Evolutionary conservation across 2,797 vertebrate genomes (phyloP).

Genomic region (Streptopelia turtur): DNA sequence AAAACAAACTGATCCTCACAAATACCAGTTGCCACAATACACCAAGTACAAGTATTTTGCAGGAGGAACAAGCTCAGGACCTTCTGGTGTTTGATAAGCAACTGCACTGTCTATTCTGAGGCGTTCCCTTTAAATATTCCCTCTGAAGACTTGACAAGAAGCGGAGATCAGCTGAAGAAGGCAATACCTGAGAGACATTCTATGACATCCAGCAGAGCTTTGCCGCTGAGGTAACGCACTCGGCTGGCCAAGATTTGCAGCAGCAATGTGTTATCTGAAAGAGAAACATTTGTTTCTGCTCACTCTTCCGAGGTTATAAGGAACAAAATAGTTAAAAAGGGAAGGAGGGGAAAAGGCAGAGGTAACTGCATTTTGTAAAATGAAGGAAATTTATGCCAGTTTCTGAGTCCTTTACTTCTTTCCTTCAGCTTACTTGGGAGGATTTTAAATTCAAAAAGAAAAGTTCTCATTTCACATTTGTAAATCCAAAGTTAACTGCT

Average conservation of each 20-base stretch:
- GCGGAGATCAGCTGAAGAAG: not conserved
- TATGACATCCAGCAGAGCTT: conserved; percentile 64
- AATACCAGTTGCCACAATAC: not conserved
- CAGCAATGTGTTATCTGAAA: conserved; percentile 73
- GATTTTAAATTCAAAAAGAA: not conserved
- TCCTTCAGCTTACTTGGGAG: not conserved
- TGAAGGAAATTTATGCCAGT: not conserved
- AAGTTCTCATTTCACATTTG: not conserved
- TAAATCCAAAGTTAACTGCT: not conserved
- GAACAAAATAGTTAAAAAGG: not conserved
- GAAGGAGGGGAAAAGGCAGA: rapidly evolving
- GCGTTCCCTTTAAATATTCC: not conserved
- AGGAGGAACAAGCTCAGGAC: not conserved
- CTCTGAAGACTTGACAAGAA: not conserved
- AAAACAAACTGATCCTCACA: not conserved
- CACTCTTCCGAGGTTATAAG: not conserved
- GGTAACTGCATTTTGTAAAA: not conserved
- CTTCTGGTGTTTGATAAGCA: not conserved
- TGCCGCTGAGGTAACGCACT: conserved; percentile 64
- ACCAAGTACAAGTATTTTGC: not conserved
- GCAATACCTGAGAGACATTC: conserved; percentile 71
- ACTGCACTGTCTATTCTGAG: not conserved
- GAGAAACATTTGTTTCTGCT: not conserved
- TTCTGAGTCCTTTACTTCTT: not conserved
- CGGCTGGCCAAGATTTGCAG: conserved; percentile 58